A percentile compares a stretch with the other conserved stretches of the same genome.
Evolutionary conservation across 2,113 vertebrate species (phyloP).

Genomic region (Camelus bactrianus): DNA sequence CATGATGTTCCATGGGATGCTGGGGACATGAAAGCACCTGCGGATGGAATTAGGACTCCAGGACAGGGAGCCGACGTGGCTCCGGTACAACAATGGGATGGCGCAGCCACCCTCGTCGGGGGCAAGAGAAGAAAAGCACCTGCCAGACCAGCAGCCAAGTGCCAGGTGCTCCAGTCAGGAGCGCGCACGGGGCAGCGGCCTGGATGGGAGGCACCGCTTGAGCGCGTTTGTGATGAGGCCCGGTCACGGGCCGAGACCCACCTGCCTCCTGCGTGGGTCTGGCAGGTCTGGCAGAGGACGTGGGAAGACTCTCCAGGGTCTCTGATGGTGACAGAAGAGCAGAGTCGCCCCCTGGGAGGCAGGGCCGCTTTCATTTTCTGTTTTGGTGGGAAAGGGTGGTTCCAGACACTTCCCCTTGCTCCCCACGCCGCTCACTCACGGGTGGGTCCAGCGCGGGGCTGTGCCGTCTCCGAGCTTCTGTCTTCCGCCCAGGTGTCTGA

Average conservation of each 20-base stretch:
- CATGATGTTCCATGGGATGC: too few relatives aligned
- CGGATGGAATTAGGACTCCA: neutral
- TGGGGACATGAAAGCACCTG: too few relatives aligned
- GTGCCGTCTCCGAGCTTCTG: too few relatives aligned
- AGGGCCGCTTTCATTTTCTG: neutral
- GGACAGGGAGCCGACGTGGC: neutral
- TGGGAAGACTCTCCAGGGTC: neutral
- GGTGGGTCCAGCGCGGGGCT: neutral
- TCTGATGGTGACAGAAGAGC: neutral
- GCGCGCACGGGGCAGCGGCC: accelerated
- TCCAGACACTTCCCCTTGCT: neutral
- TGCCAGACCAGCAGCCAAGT: neutral
- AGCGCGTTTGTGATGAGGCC: neutral
- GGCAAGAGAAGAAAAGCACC: neutral
- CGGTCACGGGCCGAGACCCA: neutral
- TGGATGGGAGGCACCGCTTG: too few relatives aligned
- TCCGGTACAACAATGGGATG: accelerated
- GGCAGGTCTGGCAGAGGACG: neutral
- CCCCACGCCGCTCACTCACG: neutral
- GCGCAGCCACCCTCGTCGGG: neutral
- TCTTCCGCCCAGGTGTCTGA: neutral
- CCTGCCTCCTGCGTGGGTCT: accelerated
- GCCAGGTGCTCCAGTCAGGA: neutral
- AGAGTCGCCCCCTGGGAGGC: neutral
- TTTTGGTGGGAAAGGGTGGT: neutral